Evolutionary conservation across 2,797 vertebrate genomes (phyloP).

Genomic region (Salarias fasciatus): DNA sequence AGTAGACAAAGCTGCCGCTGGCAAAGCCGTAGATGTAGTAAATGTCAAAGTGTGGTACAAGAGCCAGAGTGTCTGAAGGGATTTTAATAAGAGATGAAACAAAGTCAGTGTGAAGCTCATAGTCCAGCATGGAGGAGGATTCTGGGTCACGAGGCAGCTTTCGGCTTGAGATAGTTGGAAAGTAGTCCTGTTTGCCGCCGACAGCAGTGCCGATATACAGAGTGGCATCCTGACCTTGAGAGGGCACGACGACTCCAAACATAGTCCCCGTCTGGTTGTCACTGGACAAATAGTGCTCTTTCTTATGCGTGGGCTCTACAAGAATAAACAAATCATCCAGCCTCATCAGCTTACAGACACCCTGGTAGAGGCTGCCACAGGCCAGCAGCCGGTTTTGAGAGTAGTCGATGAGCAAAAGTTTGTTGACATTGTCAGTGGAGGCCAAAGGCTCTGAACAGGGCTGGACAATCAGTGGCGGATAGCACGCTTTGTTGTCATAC

Average conservation of each 20-base stretch:
- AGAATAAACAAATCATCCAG: slow-evolving; percentile 97
- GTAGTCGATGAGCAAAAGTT: slow-evolving; percentile 96
- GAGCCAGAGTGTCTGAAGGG: slow-evolving; percentile 95
- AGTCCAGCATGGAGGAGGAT: slow-evolving; percentile 97
- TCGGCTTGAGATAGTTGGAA: slow-evolving; percentile 96
- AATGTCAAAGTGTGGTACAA: slow-evolving; percentile 96
- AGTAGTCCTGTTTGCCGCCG: slow-evolving; percentile 98
- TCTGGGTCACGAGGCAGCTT: slow-evolving; percentile 96
- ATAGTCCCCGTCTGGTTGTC: slow-evolving; percentile 96
- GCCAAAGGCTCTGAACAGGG: slow-evolving; percentile 93
- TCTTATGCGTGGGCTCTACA: slow-evolving; percentile 97
- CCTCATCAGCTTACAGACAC: slow-evolving; percentile 96
- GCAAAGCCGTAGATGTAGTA: slow-evolving; percentile 97
- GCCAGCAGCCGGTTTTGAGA: slow-evolving; percentile 95
- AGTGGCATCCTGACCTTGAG: slow-evolving; percentile 91
- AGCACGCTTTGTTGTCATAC: slow-evolving; percentile 98
- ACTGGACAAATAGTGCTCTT: slow-evolving; percentile 98
- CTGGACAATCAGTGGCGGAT: slow-evolving; percentile 97
- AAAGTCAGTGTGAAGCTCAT: slow-evolving; percentile 97
- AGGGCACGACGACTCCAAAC: slow-evolving; percentile 95
- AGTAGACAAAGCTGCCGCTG: slow-evolving; percentile 95
- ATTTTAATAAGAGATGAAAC: slow-evolving; percentile 99
- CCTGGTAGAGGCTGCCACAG: slow-evolving; percentile 98
- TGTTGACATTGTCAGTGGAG: slow-evolving; percentile 98
- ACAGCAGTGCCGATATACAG: slow-evolving; percentile 96